These are phyloP conservation scores for Athalia cordata DNA, from an alignment of 2,888 invertebrate genomes.

Conservation along the genomic window DNA sequence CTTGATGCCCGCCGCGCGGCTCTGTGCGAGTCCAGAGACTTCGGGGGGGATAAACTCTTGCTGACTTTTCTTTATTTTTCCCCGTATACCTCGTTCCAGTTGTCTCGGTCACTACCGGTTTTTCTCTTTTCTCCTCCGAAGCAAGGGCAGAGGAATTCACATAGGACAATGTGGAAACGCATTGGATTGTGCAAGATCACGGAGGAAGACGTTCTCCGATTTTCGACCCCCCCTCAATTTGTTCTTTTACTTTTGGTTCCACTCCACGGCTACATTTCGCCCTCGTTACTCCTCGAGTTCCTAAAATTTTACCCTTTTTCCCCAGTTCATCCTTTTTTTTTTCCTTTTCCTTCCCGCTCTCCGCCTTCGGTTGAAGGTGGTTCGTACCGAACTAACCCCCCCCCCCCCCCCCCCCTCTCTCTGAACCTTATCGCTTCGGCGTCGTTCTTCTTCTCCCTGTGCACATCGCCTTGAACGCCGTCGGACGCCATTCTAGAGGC, in stretches of 20 bases:
- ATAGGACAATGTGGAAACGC: neutral
- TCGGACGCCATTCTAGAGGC: constrained; percentile 46
- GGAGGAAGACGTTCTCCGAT: neutral
- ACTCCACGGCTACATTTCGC: constrained; percentile 15
- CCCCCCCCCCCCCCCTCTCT: neutral
- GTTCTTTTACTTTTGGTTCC: neutral
- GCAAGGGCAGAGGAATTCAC: neutral
- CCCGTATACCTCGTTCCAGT: neutral
- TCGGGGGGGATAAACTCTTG: neutral
- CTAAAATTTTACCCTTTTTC: constrained; percentile 11
- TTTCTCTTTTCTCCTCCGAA: constrained; percentile 1
- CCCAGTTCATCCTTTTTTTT: neutral
- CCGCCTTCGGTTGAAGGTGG: neutral
- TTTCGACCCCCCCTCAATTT: neutral
- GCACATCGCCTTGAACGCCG: neutral
- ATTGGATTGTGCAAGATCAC: neutral
- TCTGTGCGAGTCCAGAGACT: neutral
- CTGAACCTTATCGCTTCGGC: neutral
- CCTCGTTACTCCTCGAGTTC: constrained; percentile 3
- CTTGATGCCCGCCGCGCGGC: constrained; percentile 21
- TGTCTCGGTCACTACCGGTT: too few species aligned
- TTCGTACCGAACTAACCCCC: neutral
- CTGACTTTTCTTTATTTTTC: constrained; percentile 9
- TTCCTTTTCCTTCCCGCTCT: constrained; percentile 2
- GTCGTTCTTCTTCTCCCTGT: constrained; percentile 10